Conservation (phyloP, 2,888 invertebrate genomes). For the Xiphydria camelus region DNA sequence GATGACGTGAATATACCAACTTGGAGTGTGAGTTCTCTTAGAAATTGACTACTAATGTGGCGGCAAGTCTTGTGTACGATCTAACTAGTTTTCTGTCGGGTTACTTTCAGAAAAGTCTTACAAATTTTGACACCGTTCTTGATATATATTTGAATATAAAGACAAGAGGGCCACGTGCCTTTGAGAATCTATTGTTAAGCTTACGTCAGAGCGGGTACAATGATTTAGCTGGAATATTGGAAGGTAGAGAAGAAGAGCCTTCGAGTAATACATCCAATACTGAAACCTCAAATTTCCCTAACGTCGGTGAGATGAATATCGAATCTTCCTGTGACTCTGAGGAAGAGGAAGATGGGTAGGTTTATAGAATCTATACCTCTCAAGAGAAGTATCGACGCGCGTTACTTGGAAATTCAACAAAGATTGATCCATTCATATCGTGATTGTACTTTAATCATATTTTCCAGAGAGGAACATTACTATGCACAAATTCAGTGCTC, state of each 20-base stretch:
- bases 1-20: constrained; percentile 44
- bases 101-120: not conserved
- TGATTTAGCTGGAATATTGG: constrained; percentile 33
- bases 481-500: constrained; percentile 25
- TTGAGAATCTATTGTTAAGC: constrained; percentile 37
- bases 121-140: constrained; percentile 32
- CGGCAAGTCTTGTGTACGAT: too few relatives aligned
- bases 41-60: too few relatives aligned
- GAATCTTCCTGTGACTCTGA: not conserved
- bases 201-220: constrained; percentile 39
- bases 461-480: constrained; percentile 30
- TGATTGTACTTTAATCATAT: not conserved
- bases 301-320: not conserved
- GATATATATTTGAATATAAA: constrained; percentile 41
- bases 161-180: constrained; percentile 50
- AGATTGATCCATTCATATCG: too few relatives aligned
- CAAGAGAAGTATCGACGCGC: too few relatives aligned
- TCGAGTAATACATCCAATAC: constrained; percentile 11
- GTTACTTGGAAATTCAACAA: too few relatives aligned
- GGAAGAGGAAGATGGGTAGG: constrained; percentile 9
- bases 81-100: too few relatives aligned
- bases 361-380: too few relatives aligned
- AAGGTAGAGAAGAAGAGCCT: constrained; percentile 11
- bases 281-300: too few relatives aligned
- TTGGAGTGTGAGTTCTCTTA: constrained; percentile 48